These are phyloP conservation scores for Pristionchus fissidentatus DNA, from an alignment of 2,888 invertebrate species.

Conservation along the genomic window DNA sequence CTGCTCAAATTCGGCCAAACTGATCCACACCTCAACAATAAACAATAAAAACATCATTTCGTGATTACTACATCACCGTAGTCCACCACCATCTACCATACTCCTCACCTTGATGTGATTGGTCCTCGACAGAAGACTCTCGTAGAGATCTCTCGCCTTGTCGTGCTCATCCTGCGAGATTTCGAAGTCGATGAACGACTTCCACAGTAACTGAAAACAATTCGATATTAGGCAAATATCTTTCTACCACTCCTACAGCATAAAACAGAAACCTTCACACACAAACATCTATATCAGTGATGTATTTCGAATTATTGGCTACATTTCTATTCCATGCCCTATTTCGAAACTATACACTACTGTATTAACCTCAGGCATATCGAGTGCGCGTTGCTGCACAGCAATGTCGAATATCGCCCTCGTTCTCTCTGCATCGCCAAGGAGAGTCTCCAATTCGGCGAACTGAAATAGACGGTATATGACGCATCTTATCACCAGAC, in stretches of 20 bases:
- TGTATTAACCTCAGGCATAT: conserved; percentile 91
- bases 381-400: conserved; percentile 89
- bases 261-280: no score
- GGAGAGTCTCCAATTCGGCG: conserved; percentile 93
- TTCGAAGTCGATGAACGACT: conserved; percentile 98
- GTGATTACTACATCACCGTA: no score
- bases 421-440: conserved; percentile 93
- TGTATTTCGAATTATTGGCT: neutral
- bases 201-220: conserved; percentile 86
- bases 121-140: conserved; percentile 90
- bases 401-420: conserved; percentile 95
- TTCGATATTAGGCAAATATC: no score
- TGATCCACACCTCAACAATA: conserved; percentile 90
- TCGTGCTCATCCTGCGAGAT: conserved; percentile 91
- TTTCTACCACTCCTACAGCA: no score
- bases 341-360: no score
- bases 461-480: conserved; percentile 80
- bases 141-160: conserved; percentile 90
- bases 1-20: conserved; percentile 95
- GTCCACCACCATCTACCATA: neutral
- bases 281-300: no score
- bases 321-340: no score
- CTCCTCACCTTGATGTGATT: conserved; percentile 90
- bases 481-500: neutral
- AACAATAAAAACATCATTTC: no score